Percentiles rank a stretch among this genome's conserved stretches.
Evolutionary conservation across 2,888 invertebrate species (phyloP).

Genomic region (Diaphora mendica): DNA sequence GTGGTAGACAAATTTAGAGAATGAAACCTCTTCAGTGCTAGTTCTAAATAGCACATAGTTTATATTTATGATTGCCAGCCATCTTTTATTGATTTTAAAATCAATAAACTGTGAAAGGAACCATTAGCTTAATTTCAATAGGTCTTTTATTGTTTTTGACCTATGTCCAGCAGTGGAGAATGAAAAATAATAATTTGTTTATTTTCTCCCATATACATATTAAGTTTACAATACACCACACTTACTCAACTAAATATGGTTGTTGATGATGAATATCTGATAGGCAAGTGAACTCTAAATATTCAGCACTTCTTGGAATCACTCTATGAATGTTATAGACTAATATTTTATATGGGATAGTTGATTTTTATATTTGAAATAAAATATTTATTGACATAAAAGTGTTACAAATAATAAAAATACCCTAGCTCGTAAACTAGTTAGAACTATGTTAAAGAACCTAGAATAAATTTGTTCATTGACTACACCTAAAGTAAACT

Average conservation of each 20-base stretch:
- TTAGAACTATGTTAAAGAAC: too few relatives aligned
- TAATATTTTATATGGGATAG: not conserved
- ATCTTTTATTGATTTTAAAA: conserved; percentile 5
- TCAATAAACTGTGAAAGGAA: not conserved
- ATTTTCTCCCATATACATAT: not conserved
- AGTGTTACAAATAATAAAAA: too few relatives aligned
- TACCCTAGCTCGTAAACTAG: too few relatives aligned
- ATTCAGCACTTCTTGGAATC: not conserved
- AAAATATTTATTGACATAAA: too few relatives aligned
- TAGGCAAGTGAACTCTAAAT: not conserved
- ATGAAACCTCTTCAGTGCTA: not conserved
- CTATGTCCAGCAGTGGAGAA: too few relatives aligned
- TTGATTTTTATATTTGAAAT: not conserved
- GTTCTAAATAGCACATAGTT: not conserved
- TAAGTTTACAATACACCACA: too few relatives aligned
- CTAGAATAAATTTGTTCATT: too few relatives aligned
- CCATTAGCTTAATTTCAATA: not conserved
- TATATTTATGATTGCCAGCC: not conserved
- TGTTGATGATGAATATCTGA: too few relatives aligned
- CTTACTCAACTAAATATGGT: too few relatives aligned
- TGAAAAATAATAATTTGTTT: not conserved
- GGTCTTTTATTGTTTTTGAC: not conserved
- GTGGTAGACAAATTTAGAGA: not conserved
- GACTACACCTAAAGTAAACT: too few relatives aligned
- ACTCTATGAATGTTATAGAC: not conserved